Conservation (phyloP, 2,888 invertebrate species). For the Cenopis cana region DNA sequence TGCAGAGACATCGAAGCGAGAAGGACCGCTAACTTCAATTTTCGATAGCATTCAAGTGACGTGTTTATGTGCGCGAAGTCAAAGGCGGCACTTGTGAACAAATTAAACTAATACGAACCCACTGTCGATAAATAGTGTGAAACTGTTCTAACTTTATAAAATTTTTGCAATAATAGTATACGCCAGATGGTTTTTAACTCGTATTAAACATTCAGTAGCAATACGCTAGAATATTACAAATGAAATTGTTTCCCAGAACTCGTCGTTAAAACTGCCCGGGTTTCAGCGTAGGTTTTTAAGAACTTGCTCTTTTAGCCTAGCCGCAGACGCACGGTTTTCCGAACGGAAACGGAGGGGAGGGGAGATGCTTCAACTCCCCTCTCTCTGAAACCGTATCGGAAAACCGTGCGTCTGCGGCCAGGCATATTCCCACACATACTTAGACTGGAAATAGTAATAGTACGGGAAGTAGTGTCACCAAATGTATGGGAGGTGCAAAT, state of each 20-base stretch:
- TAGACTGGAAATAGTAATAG: background rate
- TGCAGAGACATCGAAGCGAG: constrained; percentile 56
- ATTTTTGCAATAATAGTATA: constrained; percentile 29
- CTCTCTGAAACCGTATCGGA: too few relatives aligned
- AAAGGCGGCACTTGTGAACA: constrained; percentile 9
- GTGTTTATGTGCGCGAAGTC: constrained; percentile 25
- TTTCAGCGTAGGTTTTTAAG: background rate
- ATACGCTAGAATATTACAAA: constrained; percentile 33
- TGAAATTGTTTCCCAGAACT: constrained; percentile 35
- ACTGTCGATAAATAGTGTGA: constrained; percentile 20
- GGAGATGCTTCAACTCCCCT: too few relatives aligned
- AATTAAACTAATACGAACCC: constrained; percentile 25
- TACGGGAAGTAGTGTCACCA: too few relatives aligned
- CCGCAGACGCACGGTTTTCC: too few relatives aligned
- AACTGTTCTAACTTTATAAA: constrained; percentile 11
- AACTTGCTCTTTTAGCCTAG: background rate
- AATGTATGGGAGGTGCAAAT: background rate
- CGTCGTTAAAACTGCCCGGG: constrained; percentile 17
- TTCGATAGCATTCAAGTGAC: constrained; percentile 43
- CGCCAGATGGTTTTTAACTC: constrained; percentile 21
- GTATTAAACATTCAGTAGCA: constrained; percentile 36
- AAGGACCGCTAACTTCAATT: constrained; percentile 54
- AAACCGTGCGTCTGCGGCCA: too few relatives aligned
- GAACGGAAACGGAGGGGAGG: too few relatives aligned
- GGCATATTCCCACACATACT: background rate